Evolutionary conservation across 2,888 invertebrate species (phyloP).

Genomic region (Cantharis flavilabris): DNA sequence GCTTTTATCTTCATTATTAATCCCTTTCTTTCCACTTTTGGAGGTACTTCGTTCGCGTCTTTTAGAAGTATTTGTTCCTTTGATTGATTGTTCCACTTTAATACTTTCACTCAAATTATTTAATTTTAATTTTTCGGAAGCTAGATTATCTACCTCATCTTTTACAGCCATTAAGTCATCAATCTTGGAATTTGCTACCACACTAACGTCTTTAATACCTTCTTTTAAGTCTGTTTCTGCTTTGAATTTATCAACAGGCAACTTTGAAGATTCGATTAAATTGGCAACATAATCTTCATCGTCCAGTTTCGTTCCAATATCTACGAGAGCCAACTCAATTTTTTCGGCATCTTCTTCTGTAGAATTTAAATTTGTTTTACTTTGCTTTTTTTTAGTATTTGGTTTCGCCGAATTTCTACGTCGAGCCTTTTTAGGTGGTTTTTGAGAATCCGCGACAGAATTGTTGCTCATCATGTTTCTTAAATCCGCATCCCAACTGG

Average conservation of each 20-base stretch:
- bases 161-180: not conserved
- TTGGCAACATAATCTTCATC: not conserved
- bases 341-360: not conserved
- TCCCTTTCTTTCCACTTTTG: not conserved
- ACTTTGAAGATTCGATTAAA: not conserved
- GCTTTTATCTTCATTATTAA: not conserved
- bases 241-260: not conserved
- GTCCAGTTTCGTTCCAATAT: not conserved
- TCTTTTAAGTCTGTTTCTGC: not conserved
- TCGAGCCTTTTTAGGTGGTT: not conserved
- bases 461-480: conserved; percentile 29
- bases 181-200: not conserved
- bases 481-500: conserved; percentile 45
- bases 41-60: not conserved
- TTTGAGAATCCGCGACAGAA: not conserved
- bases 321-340: not conserved
- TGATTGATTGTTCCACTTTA: not conserved
- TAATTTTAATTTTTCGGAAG: not conserved
- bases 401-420: not conserved
- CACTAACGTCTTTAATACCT: not conserved
- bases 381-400: not conserved
- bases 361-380: not conserved
- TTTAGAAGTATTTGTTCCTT: not conserved
- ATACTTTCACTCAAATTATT: not conserved
- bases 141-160: not conserved